phyloP scores from a whole-genome alignment of 1,140 invertebrate genomes.

The Bilobella aurantiaca region DNA sequence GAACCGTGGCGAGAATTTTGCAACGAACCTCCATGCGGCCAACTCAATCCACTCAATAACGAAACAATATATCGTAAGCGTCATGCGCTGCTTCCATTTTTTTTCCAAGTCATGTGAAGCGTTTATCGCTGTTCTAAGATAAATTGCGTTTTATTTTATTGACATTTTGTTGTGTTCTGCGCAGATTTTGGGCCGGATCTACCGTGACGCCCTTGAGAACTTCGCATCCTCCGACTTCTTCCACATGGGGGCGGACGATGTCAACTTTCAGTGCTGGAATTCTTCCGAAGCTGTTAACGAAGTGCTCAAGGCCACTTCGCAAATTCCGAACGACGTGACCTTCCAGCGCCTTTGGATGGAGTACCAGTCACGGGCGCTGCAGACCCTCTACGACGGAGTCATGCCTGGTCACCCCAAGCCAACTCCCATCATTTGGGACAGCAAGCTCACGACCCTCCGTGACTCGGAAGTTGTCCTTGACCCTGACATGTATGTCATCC shows the following conservation, averaged over 20 bases:
- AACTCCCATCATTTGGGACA: constrained; percentile 35
- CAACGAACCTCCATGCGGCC: constrained; percentile 38
- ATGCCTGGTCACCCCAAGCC: constrained; percentile 23
- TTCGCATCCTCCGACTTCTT: constrained; percentile 55
- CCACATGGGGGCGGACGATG: constrained; percentile 83
- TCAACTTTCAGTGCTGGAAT: constrained; percentile 67
- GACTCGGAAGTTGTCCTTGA: constrained; percentile 44
- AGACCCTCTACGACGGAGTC: constrained; percentile 32
- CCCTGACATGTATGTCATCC: constrained; percentile 65
- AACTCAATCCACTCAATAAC: constrained; percentile 39
- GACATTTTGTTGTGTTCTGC: too few species aligned
- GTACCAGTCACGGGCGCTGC: constrained; percentile 33
- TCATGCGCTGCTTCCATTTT: too few species aligned
- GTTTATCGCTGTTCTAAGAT: too few species aligned
- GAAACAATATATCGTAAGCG: constrained; percentile 37
- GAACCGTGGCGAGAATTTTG: constrained; percentile 39
- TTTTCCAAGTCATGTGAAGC: too few species aligned
- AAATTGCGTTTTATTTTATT: too few species aligned
- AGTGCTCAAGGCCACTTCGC: constrained; percentile 33
- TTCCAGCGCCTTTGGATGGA: constrained; percentile 36
- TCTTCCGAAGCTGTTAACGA: constrained; percentile 50
- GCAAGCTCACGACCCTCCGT: constrained; percentile 31
- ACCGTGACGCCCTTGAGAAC: constrained; percentile 32
- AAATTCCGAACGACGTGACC: constrained; percentile 35
- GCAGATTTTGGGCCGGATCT: constrained; percentile 31